These are phyloP conservation scores for Clepsis dumicolana DNA, from an alignment of 2,888 invertebrate species.

Conservation along the genomic window DNA sequence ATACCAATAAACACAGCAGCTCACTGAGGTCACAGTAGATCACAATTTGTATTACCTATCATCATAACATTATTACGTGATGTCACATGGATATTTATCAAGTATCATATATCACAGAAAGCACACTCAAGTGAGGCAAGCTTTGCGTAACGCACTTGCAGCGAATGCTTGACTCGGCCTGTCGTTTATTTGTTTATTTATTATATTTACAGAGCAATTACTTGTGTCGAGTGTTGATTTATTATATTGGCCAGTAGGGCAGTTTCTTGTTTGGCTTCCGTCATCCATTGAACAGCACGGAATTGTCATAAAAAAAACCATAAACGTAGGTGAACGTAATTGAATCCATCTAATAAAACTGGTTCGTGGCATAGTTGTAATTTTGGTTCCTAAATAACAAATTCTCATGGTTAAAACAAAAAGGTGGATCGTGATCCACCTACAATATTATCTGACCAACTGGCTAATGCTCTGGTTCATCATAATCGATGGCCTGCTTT, in stretches of 20 bases:
- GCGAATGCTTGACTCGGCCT: conserved; percentile 21
- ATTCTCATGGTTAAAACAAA: too few relatives aligned
- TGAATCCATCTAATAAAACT: too few relatives aligned
- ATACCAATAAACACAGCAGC: background rate
- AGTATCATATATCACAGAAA: conserved; percentile 34
- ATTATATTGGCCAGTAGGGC: conserved; percentile 2
- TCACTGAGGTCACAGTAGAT: conserved; percentile 8
- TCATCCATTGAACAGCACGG: background rate
- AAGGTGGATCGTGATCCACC: too few relatives aligned
- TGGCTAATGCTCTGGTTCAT: too few relatives aligned
- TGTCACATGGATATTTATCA: conserved; percentile 25
- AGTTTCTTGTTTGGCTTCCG: background rate
- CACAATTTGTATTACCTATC: background rate
- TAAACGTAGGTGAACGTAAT: background rate
- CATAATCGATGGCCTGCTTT: too few relatives aligned
- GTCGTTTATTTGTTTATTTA: background rate
- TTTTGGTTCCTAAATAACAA: too few relatives aligned
- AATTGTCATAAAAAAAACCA: background rate
- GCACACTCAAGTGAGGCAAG: conserved; percentile 16
- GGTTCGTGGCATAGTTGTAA: too few relatives aligned
- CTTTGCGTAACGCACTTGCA: conserved; percentile 29
- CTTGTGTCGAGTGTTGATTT: conserved; percentile 1
- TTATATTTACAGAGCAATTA: conserved; percentile 3
- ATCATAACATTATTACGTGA: conserved; percentile 16
- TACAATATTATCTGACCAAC: too few relatives aligned